Evolutionary conservation across 2,113 vertebrate species (phyloP).

Genomic region (Ursus arctos): DNA sequence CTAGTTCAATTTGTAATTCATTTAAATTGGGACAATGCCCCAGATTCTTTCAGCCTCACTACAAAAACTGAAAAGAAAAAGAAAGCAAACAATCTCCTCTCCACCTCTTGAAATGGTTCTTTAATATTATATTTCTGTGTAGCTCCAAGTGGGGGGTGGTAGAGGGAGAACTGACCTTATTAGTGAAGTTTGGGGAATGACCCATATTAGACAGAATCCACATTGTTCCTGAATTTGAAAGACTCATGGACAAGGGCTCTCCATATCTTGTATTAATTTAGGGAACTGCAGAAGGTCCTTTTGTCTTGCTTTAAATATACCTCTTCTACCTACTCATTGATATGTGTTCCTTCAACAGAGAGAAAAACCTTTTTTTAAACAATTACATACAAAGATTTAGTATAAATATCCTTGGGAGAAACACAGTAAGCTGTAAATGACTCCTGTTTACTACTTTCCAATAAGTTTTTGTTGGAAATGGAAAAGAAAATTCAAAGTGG

Average conservation of each 20-base stretch:
- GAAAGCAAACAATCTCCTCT: neutral
- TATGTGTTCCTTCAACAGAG: neutral
- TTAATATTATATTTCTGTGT: neutral
- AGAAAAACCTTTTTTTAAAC: constrained; percentile 26
- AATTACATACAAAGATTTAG: neutral
- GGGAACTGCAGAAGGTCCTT: neutral
- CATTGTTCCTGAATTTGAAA: constrained; percentile 39
- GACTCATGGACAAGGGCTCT: neutral
- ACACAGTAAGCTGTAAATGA: neutral
- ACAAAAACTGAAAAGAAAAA: constrained; percentile 5
- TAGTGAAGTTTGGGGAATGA: constrained; percentile 29
- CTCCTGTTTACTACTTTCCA: neutral
- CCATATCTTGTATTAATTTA: constrained; percentile 3
- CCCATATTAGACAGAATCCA: neutral
- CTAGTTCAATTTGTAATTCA: constrained; percentile 41
- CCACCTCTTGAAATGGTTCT: neutral
- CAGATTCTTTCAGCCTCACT: constrained; percentile 28
- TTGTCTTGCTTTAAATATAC: neutral
- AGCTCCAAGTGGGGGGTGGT: neutral
- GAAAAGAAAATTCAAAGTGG: neutral
- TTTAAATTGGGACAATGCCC: neutral
- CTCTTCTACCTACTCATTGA: neutral
- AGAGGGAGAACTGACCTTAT: neutral
- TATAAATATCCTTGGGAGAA: neutral
- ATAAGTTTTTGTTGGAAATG: constrained; percentile 2